Evolutionary conservation across 1,140 invertebrate genomes (phyloP), one percentile per base, ranked within the genome.

Genomic region (Aricia agestis): DNA sequence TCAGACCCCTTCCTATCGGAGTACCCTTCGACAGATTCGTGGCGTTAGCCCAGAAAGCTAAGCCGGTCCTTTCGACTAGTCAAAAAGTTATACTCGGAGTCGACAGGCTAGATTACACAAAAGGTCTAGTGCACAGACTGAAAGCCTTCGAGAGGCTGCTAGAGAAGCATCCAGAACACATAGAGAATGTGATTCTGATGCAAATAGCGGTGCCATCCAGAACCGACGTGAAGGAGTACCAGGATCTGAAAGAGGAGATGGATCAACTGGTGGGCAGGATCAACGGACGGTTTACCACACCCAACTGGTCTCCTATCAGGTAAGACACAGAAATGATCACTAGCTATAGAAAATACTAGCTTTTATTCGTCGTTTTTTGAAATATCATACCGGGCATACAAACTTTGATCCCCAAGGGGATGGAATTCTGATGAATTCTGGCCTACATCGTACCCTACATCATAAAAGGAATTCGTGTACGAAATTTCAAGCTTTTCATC

Each of bases 301-400:
- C 97, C 1, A 97, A 97, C 83, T 98, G 97, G 97, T 97, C 96
- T 1, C 97, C 97, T 0, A 98, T 98, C 76, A 94, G 96, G 92
- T 93, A 75, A 78, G 75, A 52, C 45, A 52, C 25, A 25, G 25
- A 25, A 25, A 25, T 25, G 1, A 25, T 25, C 25, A 25, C 25
- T 25, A 25, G 1, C 25, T 25, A 25, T 25, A 25, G 25, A 25
- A 25, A 25, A 25, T 25, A 25, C 25, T 25, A 25, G 25, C 25
- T 2, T 25, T 25, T 25, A 2, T 2, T 25, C 25, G 25, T 25
- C 1, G 25, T 25, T 25, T 25, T 25, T 3, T 25, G 25, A 25
- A 25, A 25, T 25, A 25, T 25, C 3, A 25, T 25, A 2, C 25
- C 25, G 1, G 25, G 25, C 25, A 25, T 25, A 2, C 3, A 25